A percentile compares a stretch with the other conserved stretches of the same genome.
phyloP scores from a whole-genome alignment of 2,797 vertebrate genomes.

The Muscicapa comitata region DNA sequence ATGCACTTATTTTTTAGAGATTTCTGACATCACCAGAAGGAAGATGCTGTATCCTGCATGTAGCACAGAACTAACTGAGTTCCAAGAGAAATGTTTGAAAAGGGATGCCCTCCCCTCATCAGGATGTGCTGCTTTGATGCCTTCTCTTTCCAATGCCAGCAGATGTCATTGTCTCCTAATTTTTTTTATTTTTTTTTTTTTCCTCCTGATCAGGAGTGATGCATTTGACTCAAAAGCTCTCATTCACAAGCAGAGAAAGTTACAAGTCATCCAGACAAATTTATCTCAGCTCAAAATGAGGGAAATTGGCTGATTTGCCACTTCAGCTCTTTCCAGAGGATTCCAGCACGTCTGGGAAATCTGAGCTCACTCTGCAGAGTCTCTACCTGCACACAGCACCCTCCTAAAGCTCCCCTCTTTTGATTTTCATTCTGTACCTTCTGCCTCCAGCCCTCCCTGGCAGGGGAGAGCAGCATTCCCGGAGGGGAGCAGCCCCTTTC shows the following conservation, averaged over 20 bases:
- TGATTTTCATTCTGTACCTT: not conserved
- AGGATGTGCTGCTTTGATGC: not conserved
- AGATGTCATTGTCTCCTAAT: constrained; percentile 65
- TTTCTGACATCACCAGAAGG: not conserved
- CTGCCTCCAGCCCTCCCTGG: not conserved
- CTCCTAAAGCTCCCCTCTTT: not conserved
- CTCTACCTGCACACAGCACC: rapidly evolving
- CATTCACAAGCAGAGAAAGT: not conserved
- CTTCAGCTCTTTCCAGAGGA: not conserved
- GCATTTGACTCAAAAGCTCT: constrained; percentile 12
- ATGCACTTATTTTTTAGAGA: not conserved
- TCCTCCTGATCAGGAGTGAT: constrained; percentile 3
- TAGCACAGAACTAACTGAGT: not conserved
- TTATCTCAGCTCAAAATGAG: not conserved
- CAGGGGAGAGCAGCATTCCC: not conserved
- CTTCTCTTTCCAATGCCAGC: constrained; percentile 47
- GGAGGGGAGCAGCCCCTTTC: not conserved
- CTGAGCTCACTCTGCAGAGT: not conserved
- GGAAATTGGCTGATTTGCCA: not conserved
- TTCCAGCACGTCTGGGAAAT: not conserved
- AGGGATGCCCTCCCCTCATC: not conserved
- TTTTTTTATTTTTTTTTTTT: constrained; percentile 4
- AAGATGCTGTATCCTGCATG: not conserved
- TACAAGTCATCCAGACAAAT: not conserved
- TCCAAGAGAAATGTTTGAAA: not conserved